Evolutionary conservation across 53 echinoderm and acorn worm species (phyloP), one percentile per base, ranked within the genome.

Genomic region (Patiria pectinifera): DNA sequence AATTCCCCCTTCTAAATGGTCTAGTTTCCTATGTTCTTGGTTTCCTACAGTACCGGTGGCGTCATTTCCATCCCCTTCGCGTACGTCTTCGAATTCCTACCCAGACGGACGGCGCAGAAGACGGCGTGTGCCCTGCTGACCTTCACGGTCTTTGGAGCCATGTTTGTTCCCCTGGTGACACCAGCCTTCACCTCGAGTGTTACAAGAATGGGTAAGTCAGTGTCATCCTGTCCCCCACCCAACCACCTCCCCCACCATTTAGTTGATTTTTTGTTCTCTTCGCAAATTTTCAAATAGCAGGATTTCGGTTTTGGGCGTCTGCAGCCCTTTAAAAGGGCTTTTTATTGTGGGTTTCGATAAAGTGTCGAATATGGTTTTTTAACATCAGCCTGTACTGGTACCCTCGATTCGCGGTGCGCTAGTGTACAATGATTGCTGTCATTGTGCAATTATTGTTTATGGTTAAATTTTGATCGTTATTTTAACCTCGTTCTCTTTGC

Each of bases 31-130:
- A 44, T 16, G 6, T 86, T 66, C 66, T 18, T 15, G 9, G 60
- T 60, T 66, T 71, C 35, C 78, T 47, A 6, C 75, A 93, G 94
- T n/a, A 85, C 90, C 11, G 94, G 91, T 1, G 94, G 94, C 26
- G 85, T 89, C 11, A 84, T 94, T 69, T 25, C 85, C n/a, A 78
- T 85, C 49, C 49, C 94, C 3, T 84, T 94, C 3, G 72, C 85
- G 2, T 91, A 85, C 78, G 71, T 84, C 21, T 24, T 62, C 11
- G 91, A 94, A 60, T 85, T 94, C 49, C 46, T 89, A 6, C 94
- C 94, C 16, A 91, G 71, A 71, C 92, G 69, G 7, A 58, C 48
- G 9, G 77, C 35, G 2, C 62, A 62, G 69, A 53, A 35, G 66
- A 85, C 48, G 47, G n/a, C 69, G 0, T 63, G 85, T 14, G 74